Base-by-base conservation (phyloP, 2,888 invertebrate genomes). In the Calliphora vomitoria region DNA sequence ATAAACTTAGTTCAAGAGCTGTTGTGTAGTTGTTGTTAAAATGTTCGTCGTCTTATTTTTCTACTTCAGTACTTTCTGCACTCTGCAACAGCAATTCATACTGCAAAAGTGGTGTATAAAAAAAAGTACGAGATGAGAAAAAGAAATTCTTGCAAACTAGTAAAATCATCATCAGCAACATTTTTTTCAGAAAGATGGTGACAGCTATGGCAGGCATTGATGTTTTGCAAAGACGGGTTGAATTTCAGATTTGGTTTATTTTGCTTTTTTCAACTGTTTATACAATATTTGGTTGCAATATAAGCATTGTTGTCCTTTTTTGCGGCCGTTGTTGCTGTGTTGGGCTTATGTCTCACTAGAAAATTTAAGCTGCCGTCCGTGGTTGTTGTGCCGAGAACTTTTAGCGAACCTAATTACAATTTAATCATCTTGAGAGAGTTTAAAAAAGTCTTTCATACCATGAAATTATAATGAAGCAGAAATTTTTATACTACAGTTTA, bases 371-470 rank as follows among this genome's bases (percentile, higher is more conserved):
- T 25, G 25, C 25, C 25, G 25, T 25, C 25, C 25, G 25, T 25
- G 25, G 25, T 2, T 25, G 25, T 25, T 25, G 25, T 25, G 25
- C 44, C 13, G 3, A 44, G 44, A 44, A 44, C 44, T 78, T 66
- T 68, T 13, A 62, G 60, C 31, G 53, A 44, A 69, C 44, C 66
- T 82, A 78, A 76, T 86, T 80, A 83, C 79, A 62, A 47, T 86
- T 79, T 86, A 82, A 86, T 79, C 64, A 83, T 69, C 69, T 83
- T 31, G 25, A 55, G 71, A 66, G 25, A 25, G 25, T 25, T 25
- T 25, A 25, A 25, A 25, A 1, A 2, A 25, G 75, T 58, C 50
- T 64, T 66, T 79, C 41, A 69, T 38, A 8, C 2, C 68, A 80
- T 69, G 44, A 85, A 79, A 79, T 41, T 74, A 74, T 82, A 74